A percentile compares a stretch with the other conserved stretches of the same genome.
Evolutionary conservation across 2,888 invertebrate species (phyloP).

Genomic region (Protonemura montana): DNA sequence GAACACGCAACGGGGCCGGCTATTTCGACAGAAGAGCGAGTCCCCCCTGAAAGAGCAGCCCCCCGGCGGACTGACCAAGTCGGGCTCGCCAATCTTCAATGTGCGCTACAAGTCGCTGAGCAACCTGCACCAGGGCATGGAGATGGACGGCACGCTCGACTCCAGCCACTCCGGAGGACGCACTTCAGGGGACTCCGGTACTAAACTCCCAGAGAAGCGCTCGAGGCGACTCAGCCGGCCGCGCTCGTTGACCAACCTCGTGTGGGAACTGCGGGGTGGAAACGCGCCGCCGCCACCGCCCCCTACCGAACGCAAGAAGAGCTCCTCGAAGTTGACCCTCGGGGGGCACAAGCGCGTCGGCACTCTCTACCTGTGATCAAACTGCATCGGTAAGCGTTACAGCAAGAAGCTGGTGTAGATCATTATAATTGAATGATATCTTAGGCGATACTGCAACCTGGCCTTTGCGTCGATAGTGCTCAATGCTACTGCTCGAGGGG

Average conservation of each 20-base stretch:
- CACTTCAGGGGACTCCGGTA: conserved; percentile 84
- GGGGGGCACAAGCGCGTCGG: conserved; percentile 66
- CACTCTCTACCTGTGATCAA: conserved; percentile 64
- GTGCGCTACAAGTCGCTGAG: conserved; percentile 74
- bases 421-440: background rate
- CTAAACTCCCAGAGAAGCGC: conserved; percentile 80
- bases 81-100: conserved; percentile 79
- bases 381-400: background rate
- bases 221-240: conserved; percentile 83
- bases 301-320: conserved; percentile 61
- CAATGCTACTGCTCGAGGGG: background rate
- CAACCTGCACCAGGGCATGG: conserved; percentile 63
- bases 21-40: conserved; percentile 75
- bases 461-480: background rate
- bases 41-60: conserved; percentile 76
- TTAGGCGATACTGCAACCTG: background rate
- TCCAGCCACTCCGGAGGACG: conserved; percentile 89
- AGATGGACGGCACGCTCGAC: conserved; percentile 82
- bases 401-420: background rate
- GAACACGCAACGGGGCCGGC: conserved; percentile 70
- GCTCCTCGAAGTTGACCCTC: conserved; percentile 63
- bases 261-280: conserved; percentile 72
- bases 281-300: conserved; percentile 53
- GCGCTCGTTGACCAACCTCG: conserved; percentile 85
- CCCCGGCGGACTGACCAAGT: conserved; percentile 69